Percentiles rank a stretch among this genome's conserved stretches.
phyloP scores from a whole-genome alignment of 2,888 invertebrate species.

The Steinernema scapterisci region DNA sequence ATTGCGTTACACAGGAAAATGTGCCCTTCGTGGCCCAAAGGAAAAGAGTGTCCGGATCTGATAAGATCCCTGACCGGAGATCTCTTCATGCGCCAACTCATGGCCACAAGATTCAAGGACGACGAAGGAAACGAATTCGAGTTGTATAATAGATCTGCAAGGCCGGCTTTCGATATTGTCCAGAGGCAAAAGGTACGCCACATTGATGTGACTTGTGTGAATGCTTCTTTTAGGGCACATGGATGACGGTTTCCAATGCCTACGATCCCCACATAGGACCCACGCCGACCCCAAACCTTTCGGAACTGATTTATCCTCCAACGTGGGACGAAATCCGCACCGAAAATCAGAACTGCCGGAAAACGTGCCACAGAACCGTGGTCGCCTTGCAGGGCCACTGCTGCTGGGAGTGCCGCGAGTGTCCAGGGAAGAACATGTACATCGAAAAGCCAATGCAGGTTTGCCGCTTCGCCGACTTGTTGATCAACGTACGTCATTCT shows the following conservation, averaged over 20 bases:
- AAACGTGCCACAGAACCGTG: conserved; percentile 23
- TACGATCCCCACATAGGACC: conserved; percentile 18
- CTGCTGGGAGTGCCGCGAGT: conserved; percentile 36
- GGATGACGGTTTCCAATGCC: background rate
- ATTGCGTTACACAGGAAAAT: conserved; percentile 1
- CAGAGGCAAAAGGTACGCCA: background rate
- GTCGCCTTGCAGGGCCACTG: conserved; percentile 25
- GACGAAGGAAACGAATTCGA: background rate
- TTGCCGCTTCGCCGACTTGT: conserved; percentile 24
- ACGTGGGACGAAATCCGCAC: conserved; percentile 8
- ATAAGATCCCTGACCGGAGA: background rate
- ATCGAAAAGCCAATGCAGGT: conserved; percentile 32
- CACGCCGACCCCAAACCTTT: background rate
- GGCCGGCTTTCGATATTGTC: conserved; percentile 10
- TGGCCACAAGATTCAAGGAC: background rate
- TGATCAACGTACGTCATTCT: background rate
- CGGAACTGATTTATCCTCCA: conserved; percentile 6
- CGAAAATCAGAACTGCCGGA: conserved; percentile 34
- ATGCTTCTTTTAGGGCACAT: background rate
- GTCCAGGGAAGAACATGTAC: conserved; percentile 22
- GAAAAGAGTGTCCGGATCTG: background rate
- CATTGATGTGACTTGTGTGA: background rate
- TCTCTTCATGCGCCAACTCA: background rate
- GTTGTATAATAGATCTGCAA: background rate
- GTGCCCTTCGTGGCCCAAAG: background rate